Evolutionary conservation across 2,113 vertebrate genomes (phyloP).

Genomic region (Salvelinus alpinus): DNA sequence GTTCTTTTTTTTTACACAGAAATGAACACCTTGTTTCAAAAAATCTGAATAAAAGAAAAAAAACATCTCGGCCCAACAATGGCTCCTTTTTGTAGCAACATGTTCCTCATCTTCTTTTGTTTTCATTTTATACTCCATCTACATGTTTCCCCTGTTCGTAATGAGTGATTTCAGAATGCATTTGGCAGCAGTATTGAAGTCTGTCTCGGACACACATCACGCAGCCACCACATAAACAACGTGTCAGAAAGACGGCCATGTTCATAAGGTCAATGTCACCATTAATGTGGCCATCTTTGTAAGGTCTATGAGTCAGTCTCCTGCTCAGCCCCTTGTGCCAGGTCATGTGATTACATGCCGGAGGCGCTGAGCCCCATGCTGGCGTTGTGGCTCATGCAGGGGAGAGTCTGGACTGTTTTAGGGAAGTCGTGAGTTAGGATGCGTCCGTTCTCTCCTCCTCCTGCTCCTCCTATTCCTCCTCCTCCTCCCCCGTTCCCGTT

Average conservation of each 20-base stretch:
- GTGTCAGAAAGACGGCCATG: constrained; percentile 58
- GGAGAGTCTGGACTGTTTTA: constrained; percentile 96
- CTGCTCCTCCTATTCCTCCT: constrained; percentile 76
- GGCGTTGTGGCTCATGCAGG: constrained; percentile 97
- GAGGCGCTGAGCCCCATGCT: constrained; percentile 96
- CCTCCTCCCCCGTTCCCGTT: constrained; percentile 11
- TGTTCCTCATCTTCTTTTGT: constrained; percentile 32
- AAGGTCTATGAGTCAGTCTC: constrained; percentile 56
- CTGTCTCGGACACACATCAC: neutral
- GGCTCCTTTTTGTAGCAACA: constrained; percentile 77
- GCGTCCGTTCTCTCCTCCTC: constrained; percentile 86
- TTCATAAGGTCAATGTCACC: constrained; percentile 35
- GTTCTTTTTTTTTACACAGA: constrained; percentile 51
- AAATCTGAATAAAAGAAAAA: constrained; percentile 26
- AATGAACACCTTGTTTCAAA: constrained; percentile 70
- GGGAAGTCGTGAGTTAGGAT: constrained; percentile 97
- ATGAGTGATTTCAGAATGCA: constrained; percentile 57
- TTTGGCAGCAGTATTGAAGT: constrained; percentile 82
- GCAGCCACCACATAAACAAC: constrained; percentile 9
- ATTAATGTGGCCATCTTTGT: too few species aligned
- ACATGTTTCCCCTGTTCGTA: constrained; percentile 42
- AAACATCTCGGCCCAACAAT: constrained; percentile 60
- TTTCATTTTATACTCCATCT: constrained; percentile 30
- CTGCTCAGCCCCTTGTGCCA: constrained; percentile 44
- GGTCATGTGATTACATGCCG: constrained; percentile 86